Evolutionary conservation across 2,888 invertebrate species (phyloP).

Genomic region (Morpho achilles): DNA sequence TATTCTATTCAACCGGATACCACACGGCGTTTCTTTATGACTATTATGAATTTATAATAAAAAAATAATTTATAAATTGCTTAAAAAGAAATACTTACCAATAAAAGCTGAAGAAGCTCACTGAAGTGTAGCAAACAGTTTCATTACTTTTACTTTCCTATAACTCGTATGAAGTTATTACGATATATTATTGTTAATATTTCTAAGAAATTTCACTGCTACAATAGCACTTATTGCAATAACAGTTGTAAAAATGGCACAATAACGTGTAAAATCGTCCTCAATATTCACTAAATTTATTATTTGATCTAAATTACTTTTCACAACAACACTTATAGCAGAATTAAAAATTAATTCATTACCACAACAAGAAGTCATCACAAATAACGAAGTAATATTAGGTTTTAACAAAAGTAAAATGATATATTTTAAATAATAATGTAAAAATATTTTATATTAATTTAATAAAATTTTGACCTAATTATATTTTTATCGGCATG

Average conservation of each 20-base stretch:
- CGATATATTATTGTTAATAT: too few species aligned
- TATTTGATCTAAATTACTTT: constrained; percentile 53
- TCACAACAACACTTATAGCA: constrained; percentile 58
- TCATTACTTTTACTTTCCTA: constrained; percentile 45
- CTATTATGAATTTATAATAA: too few species aligned
- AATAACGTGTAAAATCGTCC: constrained; percentile 39
- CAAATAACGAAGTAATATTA: constrained; percentile 39
- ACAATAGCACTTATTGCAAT: constrained; percentile 40
- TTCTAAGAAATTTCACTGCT: constrained; percentile 32
- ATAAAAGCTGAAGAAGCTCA: constrained; percentile 31
- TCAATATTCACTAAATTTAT: constrained; percentile 49
- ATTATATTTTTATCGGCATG: constrained; percentile 42
- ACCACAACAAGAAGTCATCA: constrained; percentile 74
- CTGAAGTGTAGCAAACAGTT: constrained; percentile 38
- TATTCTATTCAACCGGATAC: too few species aligned
- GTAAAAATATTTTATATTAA: constrained; percentile 28
- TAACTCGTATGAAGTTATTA: background rate
- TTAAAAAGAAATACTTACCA: constrained; percentile 39
- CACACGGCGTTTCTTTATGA: too few species aligned
- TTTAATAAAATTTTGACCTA: constrained; percentile 54
- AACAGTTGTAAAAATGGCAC: constrained; percentile 40
- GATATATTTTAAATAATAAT: constrained; percentile 28
- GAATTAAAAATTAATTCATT: constrained; percentile 65
- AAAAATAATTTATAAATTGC: background rate
- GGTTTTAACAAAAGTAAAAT: constrained; percentile 28